Base-by-base conservation (phyloP, 2,113 vertebrate genomes). In the Istiophorus platypterus region DNA sequence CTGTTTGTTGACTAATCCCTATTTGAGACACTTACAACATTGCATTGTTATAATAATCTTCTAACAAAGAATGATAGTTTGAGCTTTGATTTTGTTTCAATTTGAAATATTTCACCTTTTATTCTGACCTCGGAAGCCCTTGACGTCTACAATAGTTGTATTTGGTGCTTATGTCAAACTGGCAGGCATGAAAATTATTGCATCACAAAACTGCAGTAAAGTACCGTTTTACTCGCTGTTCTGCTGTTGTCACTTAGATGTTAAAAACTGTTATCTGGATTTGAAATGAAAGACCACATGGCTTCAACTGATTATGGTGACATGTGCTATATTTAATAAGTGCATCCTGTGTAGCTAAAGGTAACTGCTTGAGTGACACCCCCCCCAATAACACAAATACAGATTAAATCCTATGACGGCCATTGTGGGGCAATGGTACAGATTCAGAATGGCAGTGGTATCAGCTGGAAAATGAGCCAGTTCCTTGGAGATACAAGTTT, bases 401-500 rank as follows among this genome's bases (percentile, higher is more conserved):
- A 0, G 2, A 24, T 39, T 4, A 13, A 47, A 34, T 42, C 59
- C 47, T 45, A 14, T 22, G 24, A 84, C 1, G 14, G 57, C 59
- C 14, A 22, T 83, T 85, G 13, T 3, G 39, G 76, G 52, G 31
- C 41, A 65, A n/a, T 26, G 70, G 79, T n/a, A 57, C 22, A 68
- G 45, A 72, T 70, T 45, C 69, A 56, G 45, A 61, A 12, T 51
- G 57, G 20, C 0, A 3, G 45, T 27, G 37, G 58, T 85, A 39
- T 78, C 78, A 51, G 13, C 26, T 61, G 26, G 42, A 71, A 82
- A 74, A 70, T 76, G 9, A 85, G 62, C 20, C 54, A 27, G 54
- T 76, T 76, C 12, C 47, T 47, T 0, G 34, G 27, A 61, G 41
- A 37, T 45, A n/a, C 37, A 41, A 29, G 18, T 42, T 80, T 71